Evolutionary conservation across 2,888 invertebrate genomes (phyloP).

Genomic region (Drymonia ruficornis): DNA sequence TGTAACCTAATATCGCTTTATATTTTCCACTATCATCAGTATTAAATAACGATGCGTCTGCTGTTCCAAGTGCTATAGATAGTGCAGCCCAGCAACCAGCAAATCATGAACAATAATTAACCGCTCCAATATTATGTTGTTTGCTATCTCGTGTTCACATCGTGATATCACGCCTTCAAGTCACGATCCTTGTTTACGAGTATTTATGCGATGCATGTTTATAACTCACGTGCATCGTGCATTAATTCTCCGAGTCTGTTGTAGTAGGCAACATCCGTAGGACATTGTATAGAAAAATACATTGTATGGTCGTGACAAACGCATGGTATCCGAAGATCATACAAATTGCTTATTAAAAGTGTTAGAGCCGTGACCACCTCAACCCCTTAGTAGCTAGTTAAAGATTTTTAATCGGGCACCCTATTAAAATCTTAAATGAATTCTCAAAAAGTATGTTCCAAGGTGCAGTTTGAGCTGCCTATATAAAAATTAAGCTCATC

Average conservation of each 20-base stretch:
- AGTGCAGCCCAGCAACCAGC: constrained; percentile 15
- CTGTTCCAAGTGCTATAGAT: not conserved
- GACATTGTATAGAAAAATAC: constrained; percentile 23
- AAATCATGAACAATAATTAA: constrained; percentile 19
- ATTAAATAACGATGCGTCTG: not conserved
- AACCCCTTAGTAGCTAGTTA: not conserved
- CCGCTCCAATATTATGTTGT: constrained; percentile 25
- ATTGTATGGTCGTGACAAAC: not conserved
- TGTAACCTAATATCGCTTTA: too few relatives aligned
- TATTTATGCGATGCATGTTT: constrained; percentile 43
- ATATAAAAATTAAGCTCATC: too few relatives aligned
- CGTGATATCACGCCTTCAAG: constrained; percentile 37
- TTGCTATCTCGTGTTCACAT: constrained; percentile 31
- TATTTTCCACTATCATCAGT: not conserved
- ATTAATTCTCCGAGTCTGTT: constrained; percentile 31
- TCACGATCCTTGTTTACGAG: constrained; percentile 50
- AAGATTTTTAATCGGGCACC: not conserved
- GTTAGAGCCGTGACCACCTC: not conserved
- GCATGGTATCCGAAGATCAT: not conserved
- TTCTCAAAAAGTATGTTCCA: too few relatives aligned
- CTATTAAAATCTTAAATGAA: too few relatives aligned
- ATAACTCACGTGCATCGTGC: constrained; percentile 37
- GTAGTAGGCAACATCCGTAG: constrained; percentile 16
- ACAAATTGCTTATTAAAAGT: not conserved
- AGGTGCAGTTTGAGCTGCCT: too few relatives aligned